Evolutionary conservation across 2,888 invertebrate genomes (phyloP).

Genomic region (Listrodromus nycthemerus): DNA sequence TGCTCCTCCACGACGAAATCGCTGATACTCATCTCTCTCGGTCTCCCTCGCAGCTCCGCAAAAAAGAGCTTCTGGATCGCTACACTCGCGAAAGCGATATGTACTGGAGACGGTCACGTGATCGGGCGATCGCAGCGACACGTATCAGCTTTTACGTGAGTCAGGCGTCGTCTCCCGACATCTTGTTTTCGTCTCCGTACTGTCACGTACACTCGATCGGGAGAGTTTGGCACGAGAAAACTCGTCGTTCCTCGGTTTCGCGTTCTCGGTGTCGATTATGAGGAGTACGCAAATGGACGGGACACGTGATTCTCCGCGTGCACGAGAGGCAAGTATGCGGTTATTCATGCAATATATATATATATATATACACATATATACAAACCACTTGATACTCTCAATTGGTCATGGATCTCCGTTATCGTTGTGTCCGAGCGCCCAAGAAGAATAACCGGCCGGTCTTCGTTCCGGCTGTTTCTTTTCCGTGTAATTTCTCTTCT

Average conservation of each 20-base stretch:
- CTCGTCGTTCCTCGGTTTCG: not conserved
- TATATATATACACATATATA: not conserved
- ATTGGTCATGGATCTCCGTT: constrained; percentile 5
- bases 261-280: not conserved
- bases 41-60: constrained; percentile 22
- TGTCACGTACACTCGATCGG: constrained; percentile 48
- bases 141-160: constrained; percentile 42
- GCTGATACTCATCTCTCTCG: constrained; percentile 36
- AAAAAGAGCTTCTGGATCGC: constrained; percentile 60
- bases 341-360: not conserved
- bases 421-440: not conserved
- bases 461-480: constrained; percentile 3
- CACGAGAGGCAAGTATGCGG: not conserved
- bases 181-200: constrained; percentile 39
- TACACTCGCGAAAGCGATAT: constrained; percentile 4
- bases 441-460: not conserved
- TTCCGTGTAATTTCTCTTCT: constrained; percentile 39
- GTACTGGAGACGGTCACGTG: constrained; percentile 63
- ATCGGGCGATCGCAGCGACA: constrained; percentile 68
- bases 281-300: not conserved
- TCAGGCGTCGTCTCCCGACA: constrained; percentile 8
- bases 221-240: not conserved
- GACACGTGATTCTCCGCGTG: not conserved
- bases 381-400: constrained; percentile 9
- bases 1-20: constrained; percentile 50